Conservation (phyloP, 2,113 vertebrate genomes). For the Periophthalmodon schlosseri region DNA sequence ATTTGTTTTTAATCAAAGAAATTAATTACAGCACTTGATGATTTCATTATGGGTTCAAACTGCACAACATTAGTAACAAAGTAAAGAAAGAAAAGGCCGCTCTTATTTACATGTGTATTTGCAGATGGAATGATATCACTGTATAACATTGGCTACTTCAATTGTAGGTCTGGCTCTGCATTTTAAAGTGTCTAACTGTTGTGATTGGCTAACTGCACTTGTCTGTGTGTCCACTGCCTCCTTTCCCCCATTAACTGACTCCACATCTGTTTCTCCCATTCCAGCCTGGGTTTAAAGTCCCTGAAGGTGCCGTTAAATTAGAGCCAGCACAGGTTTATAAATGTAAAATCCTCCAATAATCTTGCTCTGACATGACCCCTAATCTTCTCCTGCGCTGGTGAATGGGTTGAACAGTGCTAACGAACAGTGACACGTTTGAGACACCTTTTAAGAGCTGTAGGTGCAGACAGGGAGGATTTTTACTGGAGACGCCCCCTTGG, state of each 20-base stretch:
- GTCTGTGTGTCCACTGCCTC: slow-evolving; percentile 47
- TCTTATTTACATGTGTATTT: too few species aligned
- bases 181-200: not conserved
- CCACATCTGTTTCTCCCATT: slow-evolving; percentile 79
- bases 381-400: slow-evolving; percentile 62
- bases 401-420: slow-evolving; percentile 31
- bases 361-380: slow-evolving; percentile 72
- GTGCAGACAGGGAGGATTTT: slow-evolving; percentile 39
- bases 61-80: too few species aligned
- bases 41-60: too few species aligned
- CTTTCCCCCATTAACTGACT: slow-evolving; percentile 61
- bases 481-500: slow-evolving; percentile 30
- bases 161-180: not conserved
- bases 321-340: slow-evolving; percentile 76
- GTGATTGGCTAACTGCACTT: slow-evolving; percentile 14
- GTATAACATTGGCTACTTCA: too few species aligned
- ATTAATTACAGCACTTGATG: too few species aligned
- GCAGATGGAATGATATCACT: too few species aligned
- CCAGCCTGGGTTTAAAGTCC: slow-evolving; percentile 69
- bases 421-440: slow-evolving; percentile 52
- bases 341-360: slow-evolving; percentile 80
- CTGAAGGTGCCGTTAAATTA: slow-evolving; percentile 80
- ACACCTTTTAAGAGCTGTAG: slow-evolving; percentile 41
- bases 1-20: too few species aligned
- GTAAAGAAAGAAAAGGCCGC: too few species aligned